Conservation (phyloP, 2,888 invertebrate genomes). For the Andrena haemorrhoa region DNA sequence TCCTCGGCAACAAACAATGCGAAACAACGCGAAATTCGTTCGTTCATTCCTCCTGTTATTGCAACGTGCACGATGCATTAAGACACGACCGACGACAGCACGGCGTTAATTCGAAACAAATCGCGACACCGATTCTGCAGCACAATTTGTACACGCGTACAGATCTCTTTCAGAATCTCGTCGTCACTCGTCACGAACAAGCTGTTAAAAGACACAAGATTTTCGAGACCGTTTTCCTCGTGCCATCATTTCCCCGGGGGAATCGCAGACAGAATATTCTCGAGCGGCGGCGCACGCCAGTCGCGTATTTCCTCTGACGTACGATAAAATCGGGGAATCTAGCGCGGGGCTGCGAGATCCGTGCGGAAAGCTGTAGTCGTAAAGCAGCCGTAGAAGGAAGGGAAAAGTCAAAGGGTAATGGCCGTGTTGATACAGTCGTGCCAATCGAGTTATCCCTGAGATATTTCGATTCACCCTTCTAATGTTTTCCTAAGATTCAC, state of each 20-base stretch:
- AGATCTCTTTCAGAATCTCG: no score
- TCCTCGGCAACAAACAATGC: not conserved
- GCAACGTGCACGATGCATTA: no score
- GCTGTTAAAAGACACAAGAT: not conserved
- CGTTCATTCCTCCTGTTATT: no score
- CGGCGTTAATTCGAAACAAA: no score
- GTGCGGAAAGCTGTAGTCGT: conserved; percentile 16
- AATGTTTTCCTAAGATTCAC: conserved; percentile 9
- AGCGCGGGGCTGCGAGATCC: conserved; percentile 21
- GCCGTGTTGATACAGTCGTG: conserved; percentile 41
- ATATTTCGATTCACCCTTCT: conserved; percentile 13
- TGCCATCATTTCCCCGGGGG: not conserved
- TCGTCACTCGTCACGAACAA: not conserved
- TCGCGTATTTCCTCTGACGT: conserved; percentile 1
- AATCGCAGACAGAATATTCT: conserved; percentile 14
- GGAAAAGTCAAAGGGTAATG: conserved; percentile 16
- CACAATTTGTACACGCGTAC: no score
- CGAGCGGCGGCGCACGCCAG: no score
- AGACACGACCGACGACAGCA: no score
- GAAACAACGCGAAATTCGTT: not conserved
- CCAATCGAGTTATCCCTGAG: conserved; percentile 19
- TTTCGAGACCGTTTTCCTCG: not conserved
- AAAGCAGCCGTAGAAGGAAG: conserved; percentile 10
- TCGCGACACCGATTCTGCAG: no score
- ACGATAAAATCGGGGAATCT: conserved; percentile 21